These are phyloP conservation scores for Poecile montanus DNA, from an alignment of 2,797 vertebrate species.

Conservation along the genomic window DNA sequence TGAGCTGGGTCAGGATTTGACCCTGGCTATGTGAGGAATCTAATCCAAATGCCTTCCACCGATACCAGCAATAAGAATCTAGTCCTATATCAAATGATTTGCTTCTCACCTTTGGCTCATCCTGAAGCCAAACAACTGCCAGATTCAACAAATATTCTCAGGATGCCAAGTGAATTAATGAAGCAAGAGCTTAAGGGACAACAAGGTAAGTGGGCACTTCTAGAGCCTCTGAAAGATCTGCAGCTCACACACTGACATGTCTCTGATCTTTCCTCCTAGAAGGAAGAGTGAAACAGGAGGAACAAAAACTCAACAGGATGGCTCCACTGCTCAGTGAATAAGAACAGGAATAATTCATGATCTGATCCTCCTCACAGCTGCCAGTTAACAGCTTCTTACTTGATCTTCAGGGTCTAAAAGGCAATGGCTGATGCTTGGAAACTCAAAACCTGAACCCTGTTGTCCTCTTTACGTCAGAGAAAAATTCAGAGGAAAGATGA, in stretches of 20 bases:
- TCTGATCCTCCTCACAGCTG: not conserved
- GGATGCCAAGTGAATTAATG: not conserved
- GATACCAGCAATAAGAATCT: not conserved
- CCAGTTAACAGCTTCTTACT: not conserved
- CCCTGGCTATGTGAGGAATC: not conserved
- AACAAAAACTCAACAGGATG: not conserved
- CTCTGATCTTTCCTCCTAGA: not conserved
- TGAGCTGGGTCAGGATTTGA: slow-evolving; percentile 42
- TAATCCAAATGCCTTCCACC: slow-evolving; percentile 25
- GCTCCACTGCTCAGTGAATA: not conserved
- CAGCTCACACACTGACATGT: not conserved
- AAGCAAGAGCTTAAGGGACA: not conserved
- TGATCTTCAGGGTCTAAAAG: not conserved
- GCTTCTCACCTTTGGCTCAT: slow-evolving; percentile 64
- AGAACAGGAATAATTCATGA: slow-evolving; percentile 8
- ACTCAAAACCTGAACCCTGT: not conserved
- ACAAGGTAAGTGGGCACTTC: not conserved
- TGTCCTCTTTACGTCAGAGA: not conserved
- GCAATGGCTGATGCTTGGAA: not conserved
- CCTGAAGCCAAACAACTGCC: slow-evolving; percentile 33
- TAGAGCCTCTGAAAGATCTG: not conserved
- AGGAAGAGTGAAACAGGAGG: not conserved
- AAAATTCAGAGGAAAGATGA: not conserved
- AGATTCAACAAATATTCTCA: slow-evolving; percentile 52
- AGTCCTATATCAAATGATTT: slow-evolving; percentile 36